Conservation (phyloP, 2,888 invertebrate genomes). For the Gnatocerus cornutus region DNA sequence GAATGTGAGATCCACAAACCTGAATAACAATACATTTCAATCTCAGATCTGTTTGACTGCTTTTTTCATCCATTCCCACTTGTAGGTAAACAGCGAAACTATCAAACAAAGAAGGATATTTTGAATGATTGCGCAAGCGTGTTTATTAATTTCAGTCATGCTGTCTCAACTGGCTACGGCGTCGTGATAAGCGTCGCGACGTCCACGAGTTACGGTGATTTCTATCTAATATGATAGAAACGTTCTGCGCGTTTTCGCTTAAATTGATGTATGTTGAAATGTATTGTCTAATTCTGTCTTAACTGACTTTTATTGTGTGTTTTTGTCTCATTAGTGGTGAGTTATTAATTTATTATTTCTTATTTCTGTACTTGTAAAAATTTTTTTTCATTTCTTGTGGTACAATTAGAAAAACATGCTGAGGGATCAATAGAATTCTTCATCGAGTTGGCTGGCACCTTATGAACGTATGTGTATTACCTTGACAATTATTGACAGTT, state of each 20-base stretch:
- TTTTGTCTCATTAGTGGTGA: conserved; percentile 17
- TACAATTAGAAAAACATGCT: no score
- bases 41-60: no score
- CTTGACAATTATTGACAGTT: no score
- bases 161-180: conserved; percentile 27
- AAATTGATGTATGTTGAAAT: conserved; percentile 21
- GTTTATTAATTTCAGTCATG: conserved; percentile 41
- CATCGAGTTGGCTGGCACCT: no score
- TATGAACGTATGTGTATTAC: no score
- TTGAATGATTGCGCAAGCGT: conserved; percentile 47
- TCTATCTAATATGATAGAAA: background rate
- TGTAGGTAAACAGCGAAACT: no score
- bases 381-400: background rate
- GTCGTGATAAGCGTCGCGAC: conserved; percentile 48
- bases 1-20: no score
- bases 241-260: background rate
- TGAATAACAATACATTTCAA: no score
- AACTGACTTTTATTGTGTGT: conserved; percentile 1
- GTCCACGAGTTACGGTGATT: conserved; percentile 24
- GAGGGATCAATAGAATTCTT: no score
- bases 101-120: conserved; percentile 17
- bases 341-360: background rate
- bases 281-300: conserved; percentile 26
- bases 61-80: no score
- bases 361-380: background rate